A percentile compares a stretch with the other conserved stretches of the same genome.
Conservation (phyloP, 2,888 invertebrate species). For the Apamea monoglypha region DNA sequence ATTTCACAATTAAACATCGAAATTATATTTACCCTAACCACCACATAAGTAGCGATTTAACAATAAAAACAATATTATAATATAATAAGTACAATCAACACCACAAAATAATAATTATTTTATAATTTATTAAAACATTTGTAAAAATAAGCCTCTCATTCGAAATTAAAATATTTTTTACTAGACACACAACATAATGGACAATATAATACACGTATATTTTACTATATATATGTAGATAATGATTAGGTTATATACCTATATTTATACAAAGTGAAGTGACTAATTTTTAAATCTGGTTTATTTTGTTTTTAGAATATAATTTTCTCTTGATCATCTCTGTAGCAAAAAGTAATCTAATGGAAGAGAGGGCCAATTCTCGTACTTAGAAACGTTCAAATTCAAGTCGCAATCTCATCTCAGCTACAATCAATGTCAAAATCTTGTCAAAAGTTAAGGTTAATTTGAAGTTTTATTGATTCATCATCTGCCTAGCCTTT, state of each 20-base stretch:
- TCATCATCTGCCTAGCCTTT: too few relatives aligned
- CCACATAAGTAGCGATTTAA: slow-evolving; percentile 33
- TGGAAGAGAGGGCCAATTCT: not conserved
- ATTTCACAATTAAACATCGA: slow-evolving; percentile 60
- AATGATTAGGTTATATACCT: not conserved
- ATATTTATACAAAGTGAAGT: not conserved
- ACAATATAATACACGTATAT: slow-evolving; percentile 38
- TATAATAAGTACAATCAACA: slow-evolving; percentile 55
- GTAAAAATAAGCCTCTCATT: slow-evolving; percentile 46
- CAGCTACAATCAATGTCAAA: not conserved
- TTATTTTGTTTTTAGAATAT: not conserved
- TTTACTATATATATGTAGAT: too few relatives aligned
- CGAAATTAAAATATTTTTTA: slow-evolving; percentile 36
- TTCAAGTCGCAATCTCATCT: not conserved
- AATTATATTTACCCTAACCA: slow-evolving; percentile 52
- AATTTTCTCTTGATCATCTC: not conserved
- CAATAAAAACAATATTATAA: slow-evolving; percentile 48
- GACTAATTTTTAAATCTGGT: not conserved
- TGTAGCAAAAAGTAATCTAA: not conserved
- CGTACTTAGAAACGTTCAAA: not conserved
- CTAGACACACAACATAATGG: slow-evolving; percentile 38
- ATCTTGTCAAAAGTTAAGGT: too few relatives aligned
- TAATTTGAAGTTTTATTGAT: not conserved
- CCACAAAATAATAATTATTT: slow-evolving; percentile 40
- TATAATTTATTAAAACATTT: slow-evolving; percentile 37